Evolutionary conservation across 2,888 invertebrate genomes (phyloP).

Genomic region (Heliconius erato): DNA sequence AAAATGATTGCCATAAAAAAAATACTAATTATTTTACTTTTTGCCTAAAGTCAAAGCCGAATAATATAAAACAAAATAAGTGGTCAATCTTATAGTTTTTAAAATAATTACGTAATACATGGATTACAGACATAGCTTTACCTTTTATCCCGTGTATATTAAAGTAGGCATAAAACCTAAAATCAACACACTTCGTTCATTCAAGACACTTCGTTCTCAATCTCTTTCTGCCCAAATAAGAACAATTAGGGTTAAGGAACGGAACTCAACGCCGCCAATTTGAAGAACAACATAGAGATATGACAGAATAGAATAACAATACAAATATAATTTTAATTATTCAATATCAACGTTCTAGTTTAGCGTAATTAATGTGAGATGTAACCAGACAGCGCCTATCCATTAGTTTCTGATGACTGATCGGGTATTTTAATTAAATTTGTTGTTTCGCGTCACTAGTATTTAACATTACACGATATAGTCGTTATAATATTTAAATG

Average conservation of each 20-base stretch:
- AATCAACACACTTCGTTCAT: too few relatives aligned
- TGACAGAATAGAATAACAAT: background rate
- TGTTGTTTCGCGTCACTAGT: background rate
- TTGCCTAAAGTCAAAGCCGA: too few relatives aligned
- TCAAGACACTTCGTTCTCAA: too few relatives aligned
- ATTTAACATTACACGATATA: background rate
- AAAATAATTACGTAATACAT: too few relatives aligned
- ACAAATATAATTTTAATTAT: background rate
- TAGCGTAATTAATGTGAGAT: constrained; percentile 21
- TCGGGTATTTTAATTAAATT: constrained; percentile 24
- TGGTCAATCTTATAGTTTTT: too few relatives aligned
- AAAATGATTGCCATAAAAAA: too few relatives aligned
- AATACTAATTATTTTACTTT: too few relatives aligned
- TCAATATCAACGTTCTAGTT: constrained; percentile 19
- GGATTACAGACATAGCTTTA: background rate
- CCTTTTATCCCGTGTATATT: background rate
- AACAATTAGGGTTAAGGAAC: too few relatives aligned
- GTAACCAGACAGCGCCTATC: constrained; percentile 23
- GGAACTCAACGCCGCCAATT: too few relatives aligned
- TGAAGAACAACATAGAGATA: background rate
- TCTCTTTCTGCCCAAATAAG: too few relatives aligned
- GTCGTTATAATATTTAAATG: background rate
- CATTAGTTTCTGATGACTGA: constrained; percentile 23
- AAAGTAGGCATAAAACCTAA: too few relatives aligned
- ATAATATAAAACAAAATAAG: too few relatives aligned